Percentiles rank a stretch among this genome's conserved stretches.
Evolutionary conservation across 1,140 invertebrate species (phyloP).

Genomic region (Microplitis demolitor): DNA sequence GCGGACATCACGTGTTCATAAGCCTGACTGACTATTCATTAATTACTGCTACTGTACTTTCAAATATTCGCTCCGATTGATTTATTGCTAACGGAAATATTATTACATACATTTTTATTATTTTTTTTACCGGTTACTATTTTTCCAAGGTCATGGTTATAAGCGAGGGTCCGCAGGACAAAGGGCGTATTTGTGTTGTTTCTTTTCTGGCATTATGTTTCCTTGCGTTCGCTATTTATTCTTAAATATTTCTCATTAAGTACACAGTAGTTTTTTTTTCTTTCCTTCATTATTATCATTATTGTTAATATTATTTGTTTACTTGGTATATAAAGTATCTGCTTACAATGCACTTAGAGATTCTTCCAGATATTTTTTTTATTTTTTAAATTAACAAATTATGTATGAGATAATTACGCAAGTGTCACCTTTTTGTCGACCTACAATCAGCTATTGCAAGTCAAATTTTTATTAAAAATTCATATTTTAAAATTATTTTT

Average conservation of each 20-base stretch:
- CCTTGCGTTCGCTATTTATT: too few relatives aligned
- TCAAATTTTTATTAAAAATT: slow-evolving; percentile 7
- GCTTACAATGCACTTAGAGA: neutral
- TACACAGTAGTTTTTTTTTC: too few relatives aligned
- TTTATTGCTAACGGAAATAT: neutral
- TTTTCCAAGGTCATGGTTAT: too few relatives aligned
- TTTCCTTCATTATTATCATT: too few relatives aligned
- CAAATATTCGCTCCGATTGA: neutral
- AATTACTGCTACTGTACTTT: slow-evolving; percentile 2
- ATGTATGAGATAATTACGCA: slow-evolving; percentile 13
- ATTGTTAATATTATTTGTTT: too few relatives aligned
- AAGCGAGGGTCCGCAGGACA: too few relatives aligned
- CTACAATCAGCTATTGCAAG: neutral
- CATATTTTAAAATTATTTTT: neutral
- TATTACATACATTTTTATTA: neutral
- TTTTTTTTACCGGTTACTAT: too few relatives aligned
- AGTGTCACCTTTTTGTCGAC: slow-evolving; percentile 6
- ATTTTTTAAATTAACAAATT: neutral
- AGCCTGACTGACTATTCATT: neutral
- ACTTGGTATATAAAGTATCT: neutral
- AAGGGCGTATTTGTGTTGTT: too few relatives aligned
- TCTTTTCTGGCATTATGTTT: too few relatives aligned
- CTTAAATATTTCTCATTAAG: too few relatives aligned
- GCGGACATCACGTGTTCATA: slow-evolving; percentile 16
- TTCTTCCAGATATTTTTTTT: neutral